Evolutionary conservation across 2,888 invertebrate genomes (phyloP), one percentile per base, ranked within the genome.

Genomic region (Pristionchus exspectatus): DNA sequence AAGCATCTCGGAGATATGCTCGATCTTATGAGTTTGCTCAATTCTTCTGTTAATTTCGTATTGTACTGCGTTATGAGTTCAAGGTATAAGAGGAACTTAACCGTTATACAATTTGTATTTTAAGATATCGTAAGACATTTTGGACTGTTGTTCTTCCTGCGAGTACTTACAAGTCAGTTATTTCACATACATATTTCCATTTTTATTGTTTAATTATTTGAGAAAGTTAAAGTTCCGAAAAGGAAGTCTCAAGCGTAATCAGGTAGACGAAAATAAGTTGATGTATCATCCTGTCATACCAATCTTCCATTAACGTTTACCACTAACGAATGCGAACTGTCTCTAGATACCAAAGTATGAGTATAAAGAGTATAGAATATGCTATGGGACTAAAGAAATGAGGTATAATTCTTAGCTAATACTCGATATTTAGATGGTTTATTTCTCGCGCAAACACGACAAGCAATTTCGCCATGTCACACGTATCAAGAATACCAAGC

Each of bases 41-140:
- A 97, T 95, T 97, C 97, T 9, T 97, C 97, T 0, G 96, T 96
- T 84, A 97, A 97, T 95, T 97, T 97, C 95, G 96, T 97, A 92
- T 96, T 97, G 91, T 97, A 97, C 95, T 97, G 97, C 93, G 96
- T 97, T 81, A 96, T 97, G 95, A 97, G 97, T 91, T 93, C 93
- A 16, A 69, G 93, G 59, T 83, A 59, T 90, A 27, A 86, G 63
- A 38, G 10, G 4, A 10, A 74, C 2, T 14, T 9, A 54, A 33
- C 16, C 18, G 69, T 12, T 24, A 14, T 50, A 66, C 27, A 66
- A 69, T 56, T 12, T 44, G 1, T 33, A 2, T 4, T 30, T 50
- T 90, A 2, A 90, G 90, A 69, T 92, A 92, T 59, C 90, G 92
- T 4, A 92, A 93, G 90, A 94, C 94, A 2, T 94, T 94, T 89